A percentile compares a stretch with the other conserved stretches of the same genome.
These are phyloP conservation scores for Pseudomyrmex cubaensis DNA, from an alignment of 1,140 invertebrate genomes.

Conservation along the genomic window DNA sequence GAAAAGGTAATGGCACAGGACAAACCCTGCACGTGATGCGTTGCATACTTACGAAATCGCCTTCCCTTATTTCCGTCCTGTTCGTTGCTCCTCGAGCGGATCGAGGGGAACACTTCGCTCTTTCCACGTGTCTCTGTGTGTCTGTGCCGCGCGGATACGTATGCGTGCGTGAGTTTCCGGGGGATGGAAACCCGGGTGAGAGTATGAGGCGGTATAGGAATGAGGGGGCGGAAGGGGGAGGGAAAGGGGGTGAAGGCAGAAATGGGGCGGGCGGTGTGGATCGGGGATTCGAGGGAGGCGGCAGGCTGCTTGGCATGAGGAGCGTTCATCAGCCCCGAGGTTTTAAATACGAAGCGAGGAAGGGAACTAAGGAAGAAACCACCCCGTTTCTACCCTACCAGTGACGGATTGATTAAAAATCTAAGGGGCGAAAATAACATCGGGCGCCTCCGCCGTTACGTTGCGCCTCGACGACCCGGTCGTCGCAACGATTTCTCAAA, in stretches of 20 bases:
- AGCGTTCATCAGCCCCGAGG: constrained; percentile 86
- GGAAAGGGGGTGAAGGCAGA: constrained; percentile 46
- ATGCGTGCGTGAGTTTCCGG: constrained; percentile 71
- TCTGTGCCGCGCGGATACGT: constrained; percentile 54
- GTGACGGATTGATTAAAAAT: constrained; percentile 86
- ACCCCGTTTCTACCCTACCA: constrained; percentile 82
- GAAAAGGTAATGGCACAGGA: constrained; percentile 61
- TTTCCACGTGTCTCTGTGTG: constrained; percentile 55
- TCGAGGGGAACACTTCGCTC: constrained; percentile 26
- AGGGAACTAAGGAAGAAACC: constrained; percentile 84
- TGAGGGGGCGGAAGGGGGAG: constrained; percentile 1
- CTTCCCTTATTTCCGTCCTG: constrained; percentile 52
- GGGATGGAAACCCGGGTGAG: constrained; percentile 57
- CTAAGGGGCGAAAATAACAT: constrained; percentile 84
- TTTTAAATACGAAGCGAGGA: constrained; percentile 85
- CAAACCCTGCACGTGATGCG: constrained; percentile 66
- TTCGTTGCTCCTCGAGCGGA: constrained; percentile 22
- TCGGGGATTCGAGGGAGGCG: constrained; percentile 65
- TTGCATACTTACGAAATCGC: constrained; percentile 69
- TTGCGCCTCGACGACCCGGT: constrained; percentile 20
- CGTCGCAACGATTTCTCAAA: constrained; percentile 26
- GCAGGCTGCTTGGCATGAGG: constrained; percentile 84
- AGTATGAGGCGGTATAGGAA: constrained; percentile 46
- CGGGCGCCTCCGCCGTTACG: constrained; percentile 71
- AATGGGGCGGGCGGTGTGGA: constrained; percentile 57